Evolutionary conservation across 2,888 invertebrate genomes (phyloP), one percentile per base, ranked within the genome.

Genomic region (Silvanus unidentatus): DNA sequence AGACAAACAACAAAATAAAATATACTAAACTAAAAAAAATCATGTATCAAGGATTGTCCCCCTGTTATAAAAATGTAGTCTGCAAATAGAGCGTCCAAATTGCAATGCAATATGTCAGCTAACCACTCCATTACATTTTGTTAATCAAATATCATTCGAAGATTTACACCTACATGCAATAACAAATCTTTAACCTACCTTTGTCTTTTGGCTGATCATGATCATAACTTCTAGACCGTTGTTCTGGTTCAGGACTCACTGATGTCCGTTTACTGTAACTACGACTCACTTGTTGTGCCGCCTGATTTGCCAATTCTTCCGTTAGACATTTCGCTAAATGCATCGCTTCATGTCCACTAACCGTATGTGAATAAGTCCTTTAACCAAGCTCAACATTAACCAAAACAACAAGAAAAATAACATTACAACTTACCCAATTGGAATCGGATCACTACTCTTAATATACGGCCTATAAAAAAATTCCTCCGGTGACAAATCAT

Each of bases 341-440:
- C 57, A 83, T 82, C 14, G 88, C 88, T 71, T 88, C 88, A 64
- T 88, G 87, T 0, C 88, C 88, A 57, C 85, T 82, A 40, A 88
- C 88, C 9, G 88, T 88, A 70, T 84, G 84, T 62, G 84, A 78
- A 52, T 8, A n/a, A n/a, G 35, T 77, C 73, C 53, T 77, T 80
- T 56, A 70, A 61, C 50, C 35, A 34, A 45, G n/a, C n/a, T n/a
- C 38, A 38, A 48, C 30, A 28, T 16, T 27, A 14, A 27, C 14
- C 14, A 39, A 14, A 11, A 6, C 6, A 9, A 35, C 35, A 8
- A 9, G 11, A 32, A 37, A 12, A 10, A 13, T 11, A 13, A 15
- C 13, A 15, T 37, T 37, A 9, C 3, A 32, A 50, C 74, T 73
- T 66, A 82, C 83, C 80, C 81, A 50, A 88, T 88, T 2, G 87